phyloP scores from a whole-genome alignment of 2,888 invertebrate genomes.

The Micoletzkya japonica region DNA sequence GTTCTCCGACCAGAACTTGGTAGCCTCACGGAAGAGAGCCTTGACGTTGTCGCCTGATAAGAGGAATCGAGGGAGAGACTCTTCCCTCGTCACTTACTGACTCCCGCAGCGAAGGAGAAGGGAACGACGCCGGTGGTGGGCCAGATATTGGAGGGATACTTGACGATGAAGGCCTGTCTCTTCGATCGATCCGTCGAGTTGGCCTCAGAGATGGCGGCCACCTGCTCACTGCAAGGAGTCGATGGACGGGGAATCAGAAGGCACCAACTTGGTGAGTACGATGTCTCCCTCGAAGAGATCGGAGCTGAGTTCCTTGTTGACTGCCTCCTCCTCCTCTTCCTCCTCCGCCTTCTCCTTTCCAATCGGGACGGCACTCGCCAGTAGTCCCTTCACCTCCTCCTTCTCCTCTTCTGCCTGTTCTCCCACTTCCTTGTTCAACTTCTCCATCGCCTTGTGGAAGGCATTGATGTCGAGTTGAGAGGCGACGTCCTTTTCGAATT shows the following conservation, averaged over 20 bases:
- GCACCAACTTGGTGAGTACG: conserved; percentile 15
- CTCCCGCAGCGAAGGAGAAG: conserved; percentile 19
- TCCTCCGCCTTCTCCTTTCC: not conserved
- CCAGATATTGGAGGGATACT: not conserved
- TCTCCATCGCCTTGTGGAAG: conserved; percentile 14
- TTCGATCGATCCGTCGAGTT: conserved; percentile 19
- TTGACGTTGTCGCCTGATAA: conserved; percentile 16
- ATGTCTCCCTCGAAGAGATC: conserved; percentile 25
- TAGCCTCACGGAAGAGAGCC: conserved; percentile 10
- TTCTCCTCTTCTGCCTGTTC: not conserved
- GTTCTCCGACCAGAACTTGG: conserved; percentile 18
- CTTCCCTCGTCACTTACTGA: conserved; percentile 10
- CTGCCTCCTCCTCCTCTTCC: conserved; percentile 1
- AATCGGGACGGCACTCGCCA: not conserved
- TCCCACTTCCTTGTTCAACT: not conserved
- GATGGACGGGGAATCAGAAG: not conserved
- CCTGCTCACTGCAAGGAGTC: not conserved
- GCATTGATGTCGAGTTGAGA: conserved; percentile 15
- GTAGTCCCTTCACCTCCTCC: conserved; percentile 3
- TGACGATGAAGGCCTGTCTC: conserved; percentile 12
- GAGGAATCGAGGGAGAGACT: too few species aligned
- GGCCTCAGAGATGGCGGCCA: conserved; percentile 8
- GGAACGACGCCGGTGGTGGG: conserved; percentile 1
- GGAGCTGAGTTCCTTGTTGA: not conserved
- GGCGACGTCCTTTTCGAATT: conserved; percentile 23